Conservation (phyloP, 2,888 invertebrate genomes). For the Habroteleia sp. region DNA sequence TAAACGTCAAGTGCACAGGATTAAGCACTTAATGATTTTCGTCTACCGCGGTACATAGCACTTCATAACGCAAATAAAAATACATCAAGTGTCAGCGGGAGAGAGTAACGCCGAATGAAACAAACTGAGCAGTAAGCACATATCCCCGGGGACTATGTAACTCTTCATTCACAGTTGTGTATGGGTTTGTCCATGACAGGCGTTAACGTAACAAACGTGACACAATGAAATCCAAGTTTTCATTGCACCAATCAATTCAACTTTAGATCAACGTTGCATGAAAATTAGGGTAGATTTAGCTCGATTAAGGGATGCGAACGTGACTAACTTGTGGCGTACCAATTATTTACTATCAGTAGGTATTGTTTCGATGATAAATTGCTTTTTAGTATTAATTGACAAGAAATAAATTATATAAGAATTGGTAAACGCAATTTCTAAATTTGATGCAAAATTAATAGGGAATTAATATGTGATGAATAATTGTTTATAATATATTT, state of each 20-base stretch:
- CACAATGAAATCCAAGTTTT: background rate
- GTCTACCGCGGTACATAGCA: slow-evolving; percentile 8
- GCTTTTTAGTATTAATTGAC: too few species aligned
- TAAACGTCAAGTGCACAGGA: background rate
- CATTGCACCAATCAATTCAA: background rate
- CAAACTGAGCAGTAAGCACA: slow-evolving; percentile 17
- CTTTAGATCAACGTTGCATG: slow-evolving; percentile 1
- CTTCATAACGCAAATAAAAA: slow-evolving; percentile 27
- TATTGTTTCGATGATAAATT: too few species aligned
- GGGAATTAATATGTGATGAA: too few species aligned
- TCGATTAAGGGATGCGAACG: background rate
- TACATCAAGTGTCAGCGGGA: slow-evolving; percentile 19
- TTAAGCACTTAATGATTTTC: slow-evolving; percentile 19
- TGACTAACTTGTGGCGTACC: too few species aligned
- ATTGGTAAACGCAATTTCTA: too few species aligned
- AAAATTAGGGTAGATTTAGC: too few species aligned
- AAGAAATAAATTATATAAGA: too few species aligned
- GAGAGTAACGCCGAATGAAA: slow-evolving; percentile 20
- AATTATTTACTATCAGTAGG: background rate
- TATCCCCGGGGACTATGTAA: slow-evolving; percentile 18
- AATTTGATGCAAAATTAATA: too few species aligned
- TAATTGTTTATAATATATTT: too few species aligned
- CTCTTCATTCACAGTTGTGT: background rate
- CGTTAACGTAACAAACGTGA: slow-evolving; percentile 4
- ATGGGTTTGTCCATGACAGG: slow-evolving; percentile 13